These are phyloP conservation scores for Zapornia atra DNA, from an alignment of 2,113 vertebrate genomes.

Conservation along the genomic window DNA sequence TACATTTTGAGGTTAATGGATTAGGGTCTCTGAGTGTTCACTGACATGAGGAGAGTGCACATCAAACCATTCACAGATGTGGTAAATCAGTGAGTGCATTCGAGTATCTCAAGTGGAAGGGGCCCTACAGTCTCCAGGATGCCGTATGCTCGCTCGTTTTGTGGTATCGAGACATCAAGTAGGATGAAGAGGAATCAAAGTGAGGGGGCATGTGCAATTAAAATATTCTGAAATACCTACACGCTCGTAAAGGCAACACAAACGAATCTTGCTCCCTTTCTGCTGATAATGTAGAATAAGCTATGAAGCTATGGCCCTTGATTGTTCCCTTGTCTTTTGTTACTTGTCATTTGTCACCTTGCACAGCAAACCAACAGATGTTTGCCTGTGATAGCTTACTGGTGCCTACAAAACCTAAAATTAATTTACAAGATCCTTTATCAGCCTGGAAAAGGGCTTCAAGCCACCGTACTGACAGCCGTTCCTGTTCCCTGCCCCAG, in stretches of 20 bases:
- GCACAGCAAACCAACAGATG: background rate
- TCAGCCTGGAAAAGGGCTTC: background rate
- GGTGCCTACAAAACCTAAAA: background rate
- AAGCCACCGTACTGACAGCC: background rate
- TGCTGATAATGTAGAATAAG: background rate
- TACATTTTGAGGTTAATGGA: background rate
- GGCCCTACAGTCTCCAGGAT: background rate
- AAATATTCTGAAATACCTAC: background rate
- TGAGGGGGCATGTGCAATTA: background rate
- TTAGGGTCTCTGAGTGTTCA: background rate
- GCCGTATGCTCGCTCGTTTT: background rate
- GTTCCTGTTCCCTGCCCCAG: background rate
- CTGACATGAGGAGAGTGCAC: background rate
- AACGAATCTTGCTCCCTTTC: background rate
- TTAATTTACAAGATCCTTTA: background rate
- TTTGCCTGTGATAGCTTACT: background rate
- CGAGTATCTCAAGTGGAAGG: background rate
- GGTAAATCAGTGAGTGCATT: background rate
- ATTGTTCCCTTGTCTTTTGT: background rate
- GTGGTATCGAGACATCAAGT: background rate
- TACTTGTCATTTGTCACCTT: background rate
- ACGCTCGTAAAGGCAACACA: background rate
- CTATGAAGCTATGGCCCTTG: background rate
- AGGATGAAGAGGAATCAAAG: background rate
- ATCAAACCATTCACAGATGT: background rate